Evolutionary conservation across 2,888 invertebrate genomes (phyloP).

Genomic region (Helleia helle): DNA sequence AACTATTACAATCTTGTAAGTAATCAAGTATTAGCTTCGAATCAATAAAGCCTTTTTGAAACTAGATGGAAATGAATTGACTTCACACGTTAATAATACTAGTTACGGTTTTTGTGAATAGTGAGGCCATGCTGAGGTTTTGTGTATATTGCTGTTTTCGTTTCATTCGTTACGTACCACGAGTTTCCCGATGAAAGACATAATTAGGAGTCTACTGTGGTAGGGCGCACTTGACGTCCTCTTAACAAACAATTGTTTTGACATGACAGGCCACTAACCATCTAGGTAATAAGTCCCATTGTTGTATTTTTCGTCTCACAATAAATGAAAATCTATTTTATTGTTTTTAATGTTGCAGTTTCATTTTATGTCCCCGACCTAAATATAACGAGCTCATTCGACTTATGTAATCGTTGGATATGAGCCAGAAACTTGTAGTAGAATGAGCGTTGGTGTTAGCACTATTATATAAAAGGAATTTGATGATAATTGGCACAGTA

Average conservation of each 20-base stretch:
- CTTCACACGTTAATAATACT: constrained; percentile 61
- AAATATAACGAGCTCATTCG: no score
- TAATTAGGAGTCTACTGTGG: constrained; percentile 56
- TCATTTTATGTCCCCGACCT: constrained; percentile 39
- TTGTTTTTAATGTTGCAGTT: constrained; percentile 68
- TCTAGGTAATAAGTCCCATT: constrained; percentile 73
- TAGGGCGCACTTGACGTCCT: constrained; percentile 28
- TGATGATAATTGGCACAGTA: no score
- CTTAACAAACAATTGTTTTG: constrained; percentile 58
- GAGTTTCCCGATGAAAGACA: constrained; percentile 72
- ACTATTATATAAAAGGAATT: no score
- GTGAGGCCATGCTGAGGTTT: constrained; percentile 58
- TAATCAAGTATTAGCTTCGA: constrained; percentile 74
- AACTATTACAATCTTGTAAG: constrained; percentile 71
- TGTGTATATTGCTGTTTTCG: constrained; percentile 62
- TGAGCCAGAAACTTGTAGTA: no score
- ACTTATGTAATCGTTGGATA: no score
- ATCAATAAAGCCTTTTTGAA: constrained; percentile 72
- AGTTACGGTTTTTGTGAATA: constrained; percentile 67
- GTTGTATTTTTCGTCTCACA: constrained; percentile 75
- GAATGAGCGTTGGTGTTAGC: no score
- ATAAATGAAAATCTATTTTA: constrained; percentile 75
- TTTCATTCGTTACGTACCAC: constrained; percentile 64
- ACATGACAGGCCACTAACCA: constrained; percentile 72
- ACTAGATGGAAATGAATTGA: constrained; percentile 64